Base-by-base conservation (phyloP, 2,113 vertebrate species). In the Caracal caracal region DNA sequence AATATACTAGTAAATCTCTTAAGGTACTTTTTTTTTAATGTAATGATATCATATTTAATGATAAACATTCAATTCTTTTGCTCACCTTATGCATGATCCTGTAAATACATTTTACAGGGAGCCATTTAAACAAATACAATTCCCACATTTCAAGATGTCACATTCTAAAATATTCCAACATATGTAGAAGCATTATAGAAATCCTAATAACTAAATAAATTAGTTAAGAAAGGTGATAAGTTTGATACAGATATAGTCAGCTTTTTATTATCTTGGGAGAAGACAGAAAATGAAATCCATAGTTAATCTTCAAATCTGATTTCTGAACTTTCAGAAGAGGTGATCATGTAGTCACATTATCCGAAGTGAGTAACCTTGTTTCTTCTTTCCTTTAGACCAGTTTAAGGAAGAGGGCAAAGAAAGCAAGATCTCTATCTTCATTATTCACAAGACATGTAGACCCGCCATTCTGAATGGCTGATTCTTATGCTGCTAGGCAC, bases 201-300 rank as follows among this genome's bases (percentile, higher is more conserved):
- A 56, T 88, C 13, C 17, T 81, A 86, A 70, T 76, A 75, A 78
- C 35, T 56, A 75, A 79, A 59, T 40, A 26, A 73, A 20, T 13
- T 40, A 79, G 7, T 49, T 70, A 70, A 81, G 16, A 88, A 71
- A 87, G 17, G 16, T 80, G 28, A 65, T 63, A 40, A 22, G 63
- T 80, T 94, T 49, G 20, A 35, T 47, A 87, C 2, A 92, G 49
- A 43, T 56, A 81, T 13, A 71, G 22, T 1, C 26, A 92, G 56
- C 47, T 82, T 88, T 79, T 83, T 73, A 75, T 88, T 97, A 35
- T 91, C 30, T 61, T 56, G 13, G 10, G 10, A 13, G 9, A 88
- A 80, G 28, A 73, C 33, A 79, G 68, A 81, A 81, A 93, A 93
- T 70, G 19, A 85, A 95, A 93, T 88, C 24, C 81, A 70, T 17